phyloP scores from a whole-genome alignment of 2,797 vertebrate species.

The Alauda arvensis region DNA sequence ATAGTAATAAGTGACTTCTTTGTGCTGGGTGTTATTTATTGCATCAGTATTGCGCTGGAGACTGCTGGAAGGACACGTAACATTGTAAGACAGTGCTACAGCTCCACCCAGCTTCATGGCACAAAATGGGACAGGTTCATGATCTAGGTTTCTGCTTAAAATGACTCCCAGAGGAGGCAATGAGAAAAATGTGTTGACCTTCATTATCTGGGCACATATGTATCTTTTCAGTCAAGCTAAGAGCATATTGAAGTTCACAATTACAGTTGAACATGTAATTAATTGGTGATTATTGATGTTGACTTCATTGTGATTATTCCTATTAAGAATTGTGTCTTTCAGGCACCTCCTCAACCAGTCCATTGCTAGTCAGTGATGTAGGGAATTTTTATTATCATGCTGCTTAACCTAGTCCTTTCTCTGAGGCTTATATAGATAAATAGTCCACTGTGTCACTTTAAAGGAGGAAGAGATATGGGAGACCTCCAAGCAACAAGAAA shows the following conservation, averaged over 20 bases:
- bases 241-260: background rate
- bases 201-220: background rate
- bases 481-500: conserved; percentile 2
- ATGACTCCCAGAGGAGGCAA: background rate
- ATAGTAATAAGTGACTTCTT: background rate
- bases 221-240: background rate
- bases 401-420: background rate
- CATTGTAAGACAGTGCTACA: background rate
- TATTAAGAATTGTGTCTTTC: background rate
- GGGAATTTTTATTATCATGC: background rate
- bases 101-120: conserved; percentile 14
- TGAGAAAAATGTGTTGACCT: background rate
- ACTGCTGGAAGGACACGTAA: background rate
- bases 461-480: conserved; percentile 37
- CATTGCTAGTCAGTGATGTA: background rate
- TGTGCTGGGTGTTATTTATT: background rate
- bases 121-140: background rate
- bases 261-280: background rate
- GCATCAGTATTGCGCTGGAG: background rate
- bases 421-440: background rate
- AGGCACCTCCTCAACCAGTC: background rate
- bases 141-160: background rate
- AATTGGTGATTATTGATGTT: background rate
- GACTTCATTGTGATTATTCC: background rate
- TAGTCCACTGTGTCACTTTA: background rate